These are phyloP conservation scores for Trogon melanurus DNA, from an alignment of 2,113 vertebrate genomes.

Conservation along the genomic window DNA sequence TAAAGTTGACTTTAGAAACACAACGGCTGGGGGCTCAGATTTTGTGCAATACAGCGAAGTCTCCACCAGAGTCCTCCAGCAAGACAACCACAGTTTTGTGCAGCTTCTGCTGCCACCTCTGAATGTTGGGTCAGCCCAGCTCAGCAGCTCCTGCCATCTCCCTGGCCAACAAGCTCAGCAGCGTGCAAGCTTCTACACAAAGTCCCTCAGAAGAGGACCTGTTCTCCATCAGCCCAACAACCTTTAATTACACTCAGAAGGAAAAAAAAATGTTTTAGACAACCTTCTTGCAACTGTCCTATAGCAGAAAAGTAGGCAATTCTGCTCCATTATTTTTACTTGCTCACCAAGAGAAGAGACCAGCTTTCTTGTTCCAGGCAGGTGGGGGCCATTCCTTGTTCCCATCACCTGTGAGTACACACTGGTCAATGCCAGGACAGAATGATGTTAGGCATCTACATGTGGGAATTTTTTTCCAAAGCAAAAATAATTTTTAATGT, in stretches of 20 bases:
- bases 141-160: not conserved
- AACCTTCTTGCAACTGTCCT: not conserved
- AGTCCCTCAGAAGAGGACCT: not conserved
- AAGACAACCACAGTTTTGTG: not conserved
- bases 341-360: not conserved
- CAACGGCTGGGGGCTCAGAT: not conserved
- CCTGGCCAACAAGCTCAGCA: not conserved
- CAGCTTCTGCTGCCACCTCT: not conserved
- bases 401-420: not conserved
- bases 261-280: not conserved
- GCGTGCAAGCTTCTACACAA: rapidly evolving
- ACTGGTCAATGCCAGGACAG: not conserved
- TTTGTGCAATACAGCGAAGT: not conserved
- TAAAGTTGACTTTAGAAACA: not conserved
- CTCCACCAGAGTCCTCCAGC: rapidly evolving
- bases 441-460: not conserved
- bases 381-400: not conserved
- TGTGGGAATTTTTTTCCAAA: not conserved
- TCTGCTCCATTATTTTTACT: not conserved
- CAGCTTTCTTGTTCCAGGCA: not conserved
- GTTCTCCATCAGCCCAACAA: not conserved
- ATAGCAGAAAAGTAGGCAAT: not conserved
- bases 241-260: not conserved
- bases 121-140: not conserved
- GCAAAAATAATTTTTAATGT: not conserved